A percentile compares a stretch with the other conserved stretches of the same genome.
These are phyloP conservation scores for Paratilapia polleni DNA, from an alignment of 2,113 vertebrate species.

Conservation along the genomic window DNA sequence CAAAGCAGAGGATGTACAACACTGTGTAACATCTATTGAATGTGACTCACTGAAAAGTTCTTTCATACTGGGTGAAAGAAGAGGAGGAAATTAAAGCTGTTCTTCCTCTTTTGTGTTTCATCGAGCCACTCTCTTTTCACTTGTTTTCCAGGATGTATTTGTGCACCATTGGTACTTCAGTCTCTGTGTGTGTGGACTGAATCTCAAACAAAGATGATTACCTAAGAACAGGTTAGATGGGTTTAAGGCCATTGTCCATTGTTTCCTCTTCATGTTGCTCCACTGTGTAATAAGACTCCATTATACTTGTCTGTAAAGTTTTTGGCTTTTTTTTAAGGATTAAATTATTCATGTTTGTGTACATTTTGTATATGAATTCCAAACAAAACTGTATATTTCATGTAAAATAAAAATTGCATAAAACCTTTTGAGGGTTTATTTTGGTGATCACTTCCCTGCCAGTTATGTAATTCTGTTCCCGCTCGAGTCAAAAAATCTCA, in stretches of 20 bases:
- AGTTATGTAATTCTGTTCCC: background rate
- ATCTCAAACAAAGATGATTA: constrained; percentile 37
- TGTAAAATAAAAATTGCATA: constrained; percentile 66
- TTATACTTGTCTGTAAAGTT: constrained; percentile 25
- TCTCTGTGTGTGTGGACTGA: background rate
- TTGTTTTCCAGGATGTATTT: background rate
- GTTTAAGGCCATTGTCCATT: constrained; percentile 13
- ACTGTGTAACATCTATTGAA: constrained; percentile 14
- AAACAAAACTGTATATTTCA: constrained; percentile 58
- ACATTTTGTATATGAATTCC: constrained; percentile 54
- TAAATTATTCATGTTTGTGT: constrained; percentile 73
- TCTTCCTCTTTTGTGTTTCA: background rate
- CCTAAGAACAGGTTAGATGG: constrained; percentile 21
- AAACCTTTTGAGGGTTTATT: background rate
- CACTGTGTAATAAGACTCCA: constrained; percentile 64
- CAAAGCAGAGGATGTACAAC: constrained; percentile 17
- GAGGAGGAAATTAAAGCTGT: background rate
- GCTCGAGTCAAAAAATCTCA: background rate
- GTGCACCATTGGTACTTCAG: constrained; percentile 40
- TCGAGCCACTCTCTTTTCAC: constrained; percentile 6
- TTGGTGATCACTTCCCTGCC: background rate
- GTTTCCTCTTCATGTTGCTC: constrained; percentile 36
- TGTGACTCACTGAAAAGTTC: constrained; percentile 34
- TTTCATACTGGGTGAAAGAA: constrained; percentile 19
- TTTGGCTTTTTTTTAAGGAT: constrained; percentile 62